Percentiles rank a stretch among this genome's conserved stretches.
phyloP scores from a whole-genome alignment of 2,797 vertebrate species.

The Muraenolepis orangiensis region DNA sequence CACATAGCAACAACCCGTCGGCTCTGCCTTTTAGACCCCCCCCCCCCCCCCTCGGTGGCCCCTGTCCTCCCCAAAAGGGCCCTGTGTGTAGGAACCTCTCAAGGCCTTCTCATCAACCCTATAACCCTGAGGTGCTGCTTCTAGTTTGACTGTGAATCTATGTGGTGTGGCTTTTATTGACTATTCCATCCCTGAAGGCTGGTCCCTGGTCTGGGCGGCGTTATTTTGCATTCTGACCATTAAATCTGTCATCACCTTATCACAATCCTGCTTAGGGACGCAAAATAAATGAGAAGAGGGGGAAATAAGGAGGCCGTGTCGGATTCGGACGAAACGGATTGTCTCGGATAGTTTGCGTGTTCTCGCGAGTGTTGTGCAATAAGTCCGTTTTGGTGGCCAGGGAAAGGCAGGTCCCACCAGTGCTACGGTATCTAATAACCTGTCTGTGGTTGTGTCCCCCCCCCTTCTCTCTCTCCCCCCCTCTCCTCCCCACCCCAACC shows the following conservation, averaged over 20 bases:
- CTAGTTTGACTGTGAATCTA: conserved; percentile 56
- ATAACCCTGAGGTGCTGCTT: conserved; percentile 45
- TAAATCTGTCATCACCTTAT: conserved; percentile 31
- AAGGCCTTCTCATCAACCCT: not conserved
- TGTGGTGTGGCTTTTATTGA: conserved; percentile 48
- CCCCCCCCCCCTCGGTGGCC: not conserved
- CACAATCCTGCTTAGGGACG: conserved; percentile 9
- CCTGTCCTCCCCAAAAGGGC: conserved; percentile 23
- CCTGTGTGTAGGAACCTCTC: conserved; percentile 27
- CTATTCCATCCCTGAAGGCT: conserved; percentile 45
- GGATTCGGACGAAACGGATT: conserved; percentile 3
- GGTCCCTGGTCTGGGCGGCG: conserved; percentile 19
- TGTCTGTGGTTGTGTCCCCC: conserved; percentile 9
- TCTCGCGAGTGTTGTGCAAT: no score
- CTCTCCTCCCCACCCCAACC: conserved; percentile 1
- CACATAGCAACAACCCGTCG: not conserved
- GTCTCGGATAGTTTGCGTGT: not conserved
- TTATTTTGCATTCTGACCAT: conserved; percentile 31
- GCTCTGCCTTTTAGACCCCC: not conserved
- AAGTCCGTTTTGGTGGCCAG: not conserved
- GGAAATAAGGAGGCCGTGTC: not conserved
- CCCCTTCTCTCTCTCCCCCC: conserved; percentile 8
- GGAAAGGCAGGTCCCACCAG: not conserved
- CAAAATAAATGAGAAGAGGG: not conserved
- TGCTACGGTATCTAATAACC: conserved; percentile 8